These are phyloP conservation scores for Turritopsis rubra DNA, from an alignment of 30 jellyfish, hydroid and myxozoan species.

Conservation along the genomic window DNA sequence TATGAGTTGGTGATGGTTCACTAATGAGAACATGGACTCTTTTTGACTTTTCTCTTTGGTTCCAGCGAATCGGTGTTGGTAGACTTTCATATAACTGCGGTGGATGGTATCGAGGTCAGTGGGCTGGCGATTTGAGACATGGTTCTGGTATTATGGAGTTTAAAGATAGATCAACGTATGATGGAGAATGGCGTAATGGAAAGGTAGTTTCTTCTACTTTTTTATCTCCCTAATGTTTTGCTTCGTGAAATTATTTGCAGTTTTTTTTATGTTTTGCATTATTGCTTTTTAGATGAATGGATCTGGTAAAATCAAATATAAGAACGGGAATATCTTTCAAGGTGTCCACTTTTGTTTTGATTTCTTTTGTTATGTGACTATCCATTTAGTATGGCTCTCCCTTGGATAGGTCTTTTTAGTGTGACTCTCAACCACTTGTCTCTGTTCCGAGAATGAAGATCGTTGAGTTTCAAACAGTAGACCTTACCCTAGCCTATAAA, in stretches of 20 bases:
- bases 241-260: background rate
- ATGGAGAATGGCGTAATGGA: constrained; percentile 51
- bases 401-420: too few relatives aligned
- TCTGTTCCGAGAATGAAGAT: too few relatives aligned
- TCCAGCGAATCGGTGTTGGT: constrained; percentile 69
- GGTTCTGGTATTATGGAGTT: constrained; percentile 61
- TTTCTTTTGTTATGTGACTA: background rate
- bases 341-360: constrained; percentile 16
- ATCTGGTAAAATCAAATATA: constrained; percentile 32
- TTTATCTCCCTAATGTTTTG: background rate
- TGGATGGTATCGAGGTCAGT: constrained; percentile 55
- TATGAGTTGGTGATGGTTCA: background rate
- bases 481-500: too few relatives aligned
- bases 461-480: too few relatives aligned
- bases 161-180: constrained; percentile 57
- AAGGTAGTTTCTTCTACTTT: constrained; percentile 23
- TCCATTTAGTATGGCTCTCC: too few relatives aligned
- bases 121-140: constrained; percentile 45
- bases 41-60: background rate
- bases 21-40: background rate
- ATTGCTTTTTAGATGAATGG: constrained; percentile 48
- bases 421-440: too few relatives aligned
- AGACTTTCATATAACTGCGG: constrained; percentile 41
- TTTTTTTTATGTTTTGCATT: background rate
- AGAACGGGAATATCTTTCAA: constrained; percentile 29